Evolutionary conservation across 2,888 invertebrate species (phyloP).

Genomic region (Seladonia tumulorum): DNA sequence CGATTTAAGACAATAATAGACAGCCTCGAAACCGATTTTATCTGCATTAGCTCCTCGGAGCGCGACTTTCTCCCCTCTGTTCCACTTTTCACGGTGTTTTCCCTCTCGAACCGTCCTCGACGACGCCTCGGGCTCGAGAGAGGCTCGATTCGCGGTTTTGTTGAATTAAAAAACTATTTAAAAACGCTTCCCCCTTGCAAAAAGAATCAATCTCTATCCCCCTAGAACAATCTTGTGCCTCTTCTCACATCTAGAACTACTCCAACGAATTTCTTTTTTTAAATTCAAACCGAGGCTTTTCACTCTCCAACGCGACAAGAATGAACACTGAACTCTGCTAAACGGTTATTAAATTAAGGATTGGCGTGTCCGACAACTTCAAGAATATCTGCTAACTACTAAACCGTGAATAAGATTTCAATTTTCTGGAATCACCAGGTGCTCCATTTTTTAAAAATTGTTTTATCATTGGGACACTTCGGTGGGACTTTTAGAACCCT

Average conservation of each 20-base stretch:
- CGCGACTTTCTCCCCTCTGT: slow-evolving; percentile 51
- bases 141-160: background rate
- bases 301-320: too few relatives aligned
- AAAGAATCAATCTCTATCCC: too few relatives aligned
- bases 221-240: too few relatives aligned
- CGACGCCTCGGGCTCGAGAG: background rate
- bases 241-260: too few relatives aligned
- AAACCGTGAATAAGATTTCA: too few relatives aligned
- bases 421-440: background rate
- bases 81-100: slow-evolving; percentile 30
- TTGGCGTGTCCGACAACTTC: too few relatives aligned
- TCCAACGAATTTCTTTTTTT: too few relatives aligned
- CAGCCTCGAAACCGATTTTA: slow-evolving; percentile 31
- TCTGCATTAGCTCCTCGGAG: slow-evolving; percentile 17
- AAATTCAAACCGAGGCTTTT: too few relatives aligned
- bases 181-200: too few relatives aligned
- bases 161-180: background rate
- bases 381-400: too few relatives aligned
- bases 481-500: background rate
- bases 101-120: slow-evolving; percentile 11
- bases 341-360: too few relatives aligned
- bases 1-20: background rate
- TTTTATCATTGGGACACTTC: background rate
- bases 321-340: too few relatives aligned
- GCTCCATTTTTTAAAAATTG: background rate